A percentile compares a stretch with the other conserved stretches of the same genome.
Conservation (phyloP, 2,888 invertebrate genomes). For the Cosmopolites sordidus region DNA sequence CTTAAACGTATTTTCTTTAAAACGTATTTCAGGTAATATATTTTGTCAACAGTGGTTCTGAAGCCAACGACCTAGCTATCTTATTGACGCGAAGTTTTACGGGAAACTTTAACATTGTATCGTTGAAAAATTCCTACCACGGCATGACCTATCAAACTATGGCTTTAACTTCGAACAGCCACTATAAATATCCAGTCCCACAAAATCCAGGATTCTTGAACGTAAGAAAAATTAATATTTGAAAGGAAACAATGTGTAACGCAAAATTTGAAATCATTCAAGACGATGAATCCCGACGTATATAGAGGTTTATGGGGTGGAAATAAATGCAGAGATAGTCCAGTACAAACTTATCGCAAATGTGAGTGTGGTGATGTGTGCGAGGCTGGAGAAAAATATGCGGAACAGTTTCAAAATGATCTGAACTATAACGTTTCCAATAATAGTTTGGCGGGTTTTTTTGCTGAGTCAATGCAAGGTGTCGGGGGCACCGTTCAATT, state of each 20-base stretch:
- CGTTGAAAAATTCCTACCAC: constrained; percentile 87
- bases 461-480: constrained; percentile 95
- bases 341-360: constrained; percentile 64
- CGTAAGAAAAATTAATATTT: constrained; percentile 51
- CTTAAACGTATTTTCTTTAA: background rate
- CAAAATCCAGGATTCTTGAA: constrained; percentile 70
- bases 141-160: constrained; percentile 83
- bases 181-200: constrained; percentile 74
- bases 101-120: constrained; percentile 76
- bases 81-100: constrained; percentile 84
- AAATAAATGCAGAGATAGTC: constrained; percentile 79
- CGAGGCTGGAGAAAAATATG: constrained; percentile 71
- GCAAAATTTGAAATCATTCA: constrained; percentile 24
- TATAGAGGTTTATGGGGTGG: constrained; percentile 91
- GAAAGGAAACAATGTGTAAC: background rate
- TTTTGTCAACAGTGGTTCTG: constrained; percentile 94
- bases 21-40: constrained; percentile 68
- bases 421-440: constrained; percentile 75
- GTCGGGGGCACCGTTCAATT: constrained; percentile 92
- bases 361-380: constrained; percentile 69
- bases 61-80: constrained; percentile 93
- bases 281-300: constrained; percentile 90
- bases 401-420: constrained; percentile 75
- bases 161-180: constrained; percentile 71
- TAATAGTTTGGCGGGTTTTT: constrained; percentile 79